These are phyloP conservation scores for Papilio polyxenes DNA, from an alignment of 1,140 invertebrate genomes.

Conservation along the genomic window DNA sequence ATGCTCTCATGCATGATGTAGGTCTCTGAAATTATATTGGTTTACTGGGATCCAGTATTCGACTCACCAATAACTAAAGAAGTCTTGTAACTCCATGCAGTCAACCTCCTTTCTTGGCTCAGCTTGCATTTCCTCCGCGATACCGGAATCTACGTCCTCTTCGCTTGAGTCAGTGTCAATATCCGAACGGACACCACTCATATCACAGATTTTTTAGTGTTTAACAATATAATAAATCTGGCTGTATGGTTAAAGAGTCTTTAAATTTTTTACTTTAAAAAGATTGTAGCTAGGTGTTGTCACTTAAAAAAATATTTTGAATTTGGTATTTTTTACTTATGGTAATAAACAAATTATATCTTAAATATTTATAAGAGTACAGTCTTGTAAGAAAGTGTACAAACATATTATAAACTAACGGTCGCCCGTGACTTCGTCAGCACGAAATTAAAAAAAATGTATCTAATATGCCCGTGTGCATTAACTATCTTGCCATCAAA, in stretches of 20 bases:
- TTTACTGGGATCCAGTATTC: not conserved
- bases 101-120: conserved; percentile 55
- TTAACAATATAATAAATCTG: not conserved
- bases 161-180: conserved; percentile 61
- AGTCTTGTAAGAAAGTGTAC: not conserved
- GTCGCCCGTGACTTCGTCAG: too few species aligned
- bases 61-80: conserved; percentile 71
- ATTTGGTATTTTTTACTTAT: not conserved
- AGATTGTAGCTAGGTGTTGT: conserved; percentile 39
- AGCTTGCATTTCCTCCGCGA: conserved; percentile 60
- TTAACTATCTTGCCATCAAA: too few species aligned
- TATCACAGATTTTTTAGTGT: conserved; percentile 30
- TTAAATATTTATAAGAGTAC: too few species aligned
- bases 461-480: too few species aligned
- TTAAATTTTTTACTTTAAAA: conserved; percentile 36
- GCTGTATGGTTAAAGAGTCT: not conserved
- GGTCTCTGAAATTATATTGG: not conserved
- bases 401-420: too few species aligned
- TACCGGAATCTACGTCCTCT: conserved; percentile 71
- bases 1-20: too few species aligned
- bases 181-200: conserved; percentile 58
- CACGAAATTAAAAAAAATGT: too few species aligned
- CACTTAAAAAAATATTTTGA: not conserved
- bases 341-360: not conserved
- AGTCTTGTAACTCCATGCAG: conserved; percentile 73